These are phyloP conservation scores for Diadromus collaris DNA, from an alignment of 2,888 invertebrate genomes.

Conservation along the genomic window DNA sequence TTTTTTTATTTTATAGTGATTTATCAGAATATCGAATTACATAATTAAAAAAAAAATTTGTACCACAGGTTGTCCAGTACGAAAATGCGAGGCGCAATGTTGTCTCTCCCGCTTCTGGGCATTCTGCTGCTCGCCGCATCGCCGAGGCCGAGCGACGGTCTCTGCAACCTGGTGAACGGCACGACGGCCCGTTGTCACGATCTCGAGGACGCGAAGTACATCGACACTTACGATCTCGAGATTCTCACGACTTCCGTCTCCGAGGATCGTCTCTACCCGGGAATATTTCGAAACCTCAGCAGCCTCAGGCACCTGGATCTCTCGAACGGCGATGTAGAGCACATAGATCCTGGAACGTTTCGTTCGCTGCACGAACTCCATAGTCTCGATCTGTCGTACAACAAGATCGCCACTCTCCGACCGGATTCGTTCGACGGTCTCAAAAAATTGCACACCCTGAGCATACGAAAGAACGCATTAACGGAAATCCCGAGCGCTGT, in stretches of 20 bases:
- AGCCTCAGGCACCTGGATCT: constrained; percentile 85
- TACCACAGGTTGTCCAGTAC: constrained; percentile 64
- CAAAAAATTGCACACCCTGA: constrained; percentile 83
- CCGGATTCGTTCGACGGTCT: constrained; percentile 81
- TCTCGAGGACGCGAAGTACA: constrained; percentile 72
- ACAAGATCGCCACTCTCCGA: constrained; percentile 82
- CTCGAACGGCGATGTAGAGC: constrained; percentile 84
- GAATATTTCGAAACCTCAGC: constrained; percentile 79
- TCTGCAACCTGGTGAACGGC: constrained; percentile 69
- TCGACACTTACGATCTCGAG: constrained; percentile 70
- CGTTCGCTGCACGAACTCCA: constrained; percentile 83
- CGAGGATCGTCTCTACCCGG: constrained; percentile 62
- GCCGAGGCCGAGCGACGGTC: constrained; percentile 64
- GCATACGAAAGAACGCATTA: constrained; percentile 84
- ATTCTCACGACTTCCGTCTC: constrained; percentile 64
- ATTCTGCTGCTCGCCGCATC: constrained; percentile 63
- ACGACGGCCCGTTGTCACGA: constrained; percentile 70
- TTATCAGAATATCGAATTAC: constrained; percentile 5
- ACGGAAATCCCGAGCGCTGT: constrained; percentile 84
- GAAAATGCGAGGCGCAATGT: constrained; percentile 71
- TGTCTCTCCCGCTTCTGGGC: constrained; percentile 64
- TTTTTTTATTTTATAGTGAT: neutral
- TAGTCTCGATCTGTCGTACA: constrained; percentile 84
- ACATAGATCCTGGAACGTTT: constrained; percentile 82
- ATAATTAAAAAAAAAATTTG: neutral